phyloP scores from a whole-genome alignment of 1,140 invertebrate genomes.

The Brachionus angularis region DNA sequence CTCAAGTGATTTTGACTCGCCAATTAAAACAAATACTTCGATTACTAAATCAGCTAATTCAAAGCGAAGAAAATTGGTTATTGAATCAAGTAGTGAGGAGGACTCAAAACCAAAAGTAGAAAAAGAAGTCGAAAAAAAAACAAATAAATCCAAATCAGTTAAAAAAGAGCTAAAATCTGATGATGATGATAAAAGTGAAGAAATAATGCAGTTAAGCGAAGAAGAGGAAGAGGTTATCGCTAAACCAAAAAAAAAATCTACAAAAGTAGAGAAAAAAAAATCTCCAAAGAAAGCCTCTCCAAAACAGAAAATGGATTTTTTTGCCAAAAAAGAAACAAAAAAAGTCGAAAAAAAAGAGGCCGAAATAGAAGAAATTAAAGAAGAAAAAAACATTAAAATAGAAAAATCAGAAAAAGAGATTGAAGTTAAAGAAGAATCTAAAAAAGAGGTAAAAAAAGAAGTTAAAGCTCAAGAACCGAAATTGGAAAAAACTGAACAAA shows the following conservation, averaged over 20 bases:
- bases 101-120: neutral
- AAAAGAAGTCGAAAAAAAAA: neutral
- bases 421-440: neutral
- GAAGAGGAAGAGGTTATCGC: neutral
- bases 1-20: constrained; percentile 10
- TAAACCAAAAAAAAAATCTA: neutral
- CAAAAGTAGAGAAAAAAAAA: neutral
- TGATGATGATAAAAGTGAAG: constrained; percentile 14
- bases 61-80: neutral
- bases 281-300: constrained; percentile 8
- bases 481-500: constrained; percentile 8
- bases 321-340: constrained; percentile 20
- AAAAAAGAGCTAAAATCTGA: constrained; percentile 17
- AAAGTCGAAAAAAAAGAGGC: neutral
- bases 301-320: constrained; percentile 5
- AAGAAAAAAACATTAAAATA: neutral
- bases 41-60: constrained; percentile 8
- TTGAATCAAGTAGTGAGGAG: constrained; percentile 24
- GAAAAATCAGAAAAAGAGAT: neutral
- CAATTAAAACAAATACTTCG: constrained; percentile 3
- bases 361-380: neutral
- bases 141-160: neutral
- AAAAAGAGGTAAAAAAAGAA: constrained; percentile 3
- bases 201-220: constrained; percentile 25
- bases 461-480: too few relatives aligned